These are phyloP conservation scores for Nipponacmea schrenckii DNA, from an alignment of 2,888 invertebrate genomes.

Conservation along the genomic window DNA sequence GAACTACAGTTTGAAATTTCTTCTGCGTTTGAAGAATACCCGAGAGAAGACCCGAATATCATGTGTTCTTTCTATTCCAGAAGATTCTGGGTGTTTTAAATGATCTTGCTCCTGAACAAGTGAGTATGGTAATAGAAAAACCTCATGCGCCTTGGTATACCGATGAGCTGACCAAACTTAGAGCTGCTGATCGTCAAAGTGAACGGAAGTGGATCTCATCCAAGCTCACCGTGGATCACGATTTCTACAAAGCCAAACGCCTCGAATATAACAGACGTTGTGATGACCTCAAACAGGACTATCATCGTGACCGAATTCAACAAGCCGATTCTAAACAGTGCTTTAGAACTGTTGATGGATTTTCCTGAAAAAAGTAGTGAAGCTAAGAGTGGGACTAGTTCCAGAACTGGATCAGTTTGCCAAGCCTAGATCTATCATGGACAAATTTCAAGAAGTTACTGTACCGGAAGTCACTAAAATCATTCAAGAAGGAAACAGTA, in stretches of 20 bases:
- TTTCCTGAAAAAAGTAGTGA: too few relatives aligned
- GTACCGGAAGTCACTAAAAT: conserved; percentile 5
- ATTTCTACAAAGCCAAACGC: background rate
- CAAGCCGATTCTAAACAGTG: conserved; percentile 3
- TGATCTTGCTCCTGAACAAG: background rate
- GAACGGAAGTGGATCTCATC: background rate
- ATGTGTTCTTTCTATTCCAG: too few relatives aligned
- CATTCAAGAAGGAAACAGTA: background rate
- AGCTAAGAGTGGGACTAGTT: too few relatives aligned
- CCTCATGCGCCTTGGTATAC: too few relatives aligned
- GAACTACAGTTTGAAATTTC: conserved; percentile 1
- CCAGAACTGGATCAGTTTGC: too few relatives aligned
- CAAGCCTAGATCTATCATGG: conserved; percentile 1
- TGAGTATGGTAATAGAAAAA: background rate
- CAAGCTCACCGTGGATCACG: background rate
- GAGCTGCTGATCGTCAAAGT: conserved; percentile 2
- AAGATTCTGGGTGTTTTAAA: too few relatives aligned
- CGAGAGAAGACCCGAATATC: background rate
- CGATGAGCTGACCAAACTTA: background rate
- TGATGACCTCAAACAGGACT: background rate
- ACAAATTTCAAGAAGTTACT: background rate
- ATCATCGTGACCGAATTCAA: conserved; percentile 2
- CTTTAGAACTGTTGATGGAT: background rate
- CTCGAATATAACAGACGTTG: conserved; percentile 5
- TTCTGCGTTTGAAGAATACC: background rate